Base-by-base conservation (phyloP, 2,797 vertebrate genomes). In the Acanthurus lineatus region DNA sequence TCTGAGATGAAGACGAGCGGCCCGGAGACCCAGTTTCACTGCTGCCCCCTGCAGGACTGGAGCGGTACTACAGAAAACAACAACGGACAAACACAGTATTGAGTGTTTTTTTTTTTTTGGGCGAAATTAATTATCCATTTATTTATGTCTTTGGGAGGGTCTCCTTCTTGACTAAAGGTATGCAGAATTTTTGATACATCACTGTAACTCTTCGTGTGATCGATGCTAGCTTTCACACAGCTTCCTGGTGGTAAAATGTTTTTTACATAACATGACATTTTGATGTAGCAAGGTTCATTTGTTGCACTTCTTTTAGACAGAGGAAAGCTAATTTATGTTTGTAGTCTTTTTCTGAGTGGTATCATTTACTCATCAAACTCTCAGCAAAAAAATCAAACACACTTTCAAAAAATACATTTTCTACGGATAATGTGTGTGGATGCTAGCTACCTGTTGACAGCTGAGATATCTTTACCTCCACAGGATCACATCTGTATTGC, bases 1-100 rank as follows among this genome's bases (percentile, higher is more conserved):
- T 95, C 92, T 99, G 97, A 83, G 97, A 98, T 0, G 97, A 97
- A 0, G 97, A 97, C 76, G 99, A 99, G 47, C 97, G 96, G 6
- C 98, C 96, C 0, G 97, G 98, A 0, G 98, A 99, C 64, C 97
- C 96, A 0, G 94, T 96, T 76, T 96, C 88, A n/a, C 96, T 98
- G 88, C 96, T 97, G 22, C 97, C 97, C 0, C 92, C 96, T 0
- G 90, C 95, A 2, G 95, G 96, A 92, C 99, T 98, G 0, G 96
- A 96, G 1, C 97, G 97, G 83, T 98, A 99, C 91, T 99, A 42
- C 47, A 71, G 15, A 3, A 47, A 19, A 40, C 19, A 48, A 20
- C 0, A 42, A 54, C 1, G 4, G 7, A 3, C 6, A 47, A 10
- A 60, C 11, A 53, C 12, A 66, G 38, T 2, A 42, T 8, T n/a